These are phyloP conservation scores for Polyploca ridens DNA, from an alignment of 2,888 invertebrate species.

Conservation along the genomic window DNA sequence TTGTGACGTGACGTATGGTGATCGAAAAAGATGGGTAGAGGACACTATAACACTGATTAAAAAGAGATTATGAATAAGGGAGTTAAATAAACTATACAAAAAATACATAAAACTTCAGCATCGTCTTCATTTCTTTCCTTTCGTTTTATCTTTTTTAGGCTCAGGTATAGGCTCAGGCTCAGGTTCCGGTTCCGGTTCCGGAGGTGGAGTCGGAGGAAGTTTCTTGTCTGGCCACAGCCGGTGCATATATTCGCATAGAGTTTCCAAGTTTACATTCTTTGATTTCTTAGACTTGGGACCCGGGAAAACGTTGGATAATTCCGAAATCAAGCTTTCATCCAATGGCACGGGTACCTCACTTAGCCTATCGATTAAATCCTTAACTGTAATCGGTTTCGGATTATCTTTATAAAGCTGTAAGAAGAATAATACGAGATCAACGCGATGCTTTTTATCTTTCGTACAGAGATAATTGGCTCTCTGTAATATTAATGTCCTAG, in stretches of 20 bases:
- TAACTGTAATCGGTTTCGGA: slow-evolving; percentile 27
- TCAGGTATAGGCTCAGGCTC: slow-evolving; percentile 18
- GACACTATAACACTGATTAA: no score
- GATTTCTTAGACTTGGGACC: slow-evolving; percentile 40
- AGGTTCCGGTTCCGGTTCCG: slow-evolving; percentile 28
- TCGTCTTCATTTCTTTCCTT: neutral
- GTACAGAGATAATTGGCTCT: slow-evolving; percentile 47
- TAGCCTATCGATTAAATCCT: slow-evolving; percentile 28
- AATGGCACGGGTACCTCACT: slow-evolving; percentile 28
- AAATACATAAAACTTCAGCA: neutral
- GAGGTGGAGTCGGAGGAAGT: slow-evolving; percentile 51
- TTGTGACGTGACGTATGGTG: no score
- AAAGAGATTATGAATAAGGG: no score
- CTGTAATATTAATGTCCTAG: slow-evolving; percentile 42
- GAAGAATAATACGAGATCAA: slow-evolving; percentile 43
- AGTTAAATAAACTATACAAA: no score
- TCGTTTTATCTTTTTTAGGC: slow-evolving; percentile 15
- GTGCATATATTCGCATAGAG: slow-evolving; percentile 49
- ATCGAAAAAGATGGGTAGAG: no score
- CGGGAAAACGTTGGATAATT: slow-evolving; percentile 41
- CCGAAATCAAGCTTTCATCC: slow-evolving; percentile 44
- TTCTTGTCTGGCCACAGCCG: slow-evolving; percentile 58
- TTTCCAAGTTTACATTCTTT: slow-evolving; percentile 39
- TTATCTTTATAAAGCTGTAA: slow-evolving; percentile 31
- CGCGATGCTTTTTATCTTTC: slow-evolving; percentile 27